phyloP scores from a whole-genome alignment of 2,888 invertebrate species.

The Ctenicera cuprea region DNA sequence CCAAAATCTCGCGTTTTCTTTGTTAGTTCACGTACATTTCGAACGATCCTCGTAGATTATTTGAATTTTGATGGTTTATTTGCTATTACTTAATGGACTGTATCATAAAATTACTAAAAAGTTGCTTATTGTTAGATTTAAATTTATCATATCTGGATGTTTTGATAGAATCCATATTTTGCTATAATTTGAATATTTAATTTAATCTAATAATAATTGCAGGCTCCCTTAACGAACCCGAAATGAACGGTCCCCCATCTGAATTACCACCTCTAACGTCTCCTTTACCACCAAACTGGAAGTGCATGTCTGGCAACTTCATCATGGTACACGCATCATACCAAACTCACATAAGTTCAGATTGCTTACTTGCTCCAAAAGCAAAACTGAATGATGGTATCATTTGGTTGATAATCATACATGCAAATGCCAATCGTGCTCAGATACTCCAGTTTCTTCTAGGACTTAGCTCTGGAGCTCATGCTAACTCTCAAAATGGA shows the following conservation, averaged over 20 bases:
- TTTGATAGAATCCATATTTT: no score
- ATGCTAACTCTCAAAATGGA: constrained; percentile 72
- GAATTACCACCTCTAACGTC: constrained; percentile 85
- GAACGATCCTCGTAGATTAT: no score
- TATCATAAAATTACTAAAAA: no score
- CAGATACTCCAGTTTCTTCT: constrained; percentile 88
- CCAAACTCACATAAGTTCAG: constrained; percentile 92
- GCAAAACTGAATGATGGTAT: constrained; percentile 92
- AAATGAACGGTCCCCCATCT: constrained; percentile 84
- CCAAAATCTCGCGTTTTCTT: no score
- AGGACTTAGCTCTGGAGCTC: constrained; percentile 87
- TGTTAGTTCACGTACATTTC: no score
- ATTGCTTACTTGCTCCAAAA: constrained; percentile 90
- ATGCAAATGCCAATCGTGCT: constrained; percentile 85
- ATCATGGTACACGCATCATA: constrained; percentile 90
- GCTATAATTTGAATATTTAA: no score
- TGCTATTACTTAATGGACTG: no score
- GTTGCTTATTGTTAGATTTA: no score
- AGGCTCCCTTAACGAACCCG: constrained; percentile 68
- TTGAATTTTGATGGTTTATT: no score
- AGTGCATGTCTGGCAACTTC: constrained; percentile 84
- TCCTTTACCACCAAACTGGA: constrained; percentile 86
- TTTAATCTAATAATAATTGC: no score
- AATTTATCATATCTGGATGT: no score
- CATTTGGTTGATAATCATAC: constrained; percentile 92